Evolutionary conservation across 2,888 invertebrate species (phyloP), one percentile per base, ranked within the genome.

Genomic region (Dendrolimus houi): DNA sequence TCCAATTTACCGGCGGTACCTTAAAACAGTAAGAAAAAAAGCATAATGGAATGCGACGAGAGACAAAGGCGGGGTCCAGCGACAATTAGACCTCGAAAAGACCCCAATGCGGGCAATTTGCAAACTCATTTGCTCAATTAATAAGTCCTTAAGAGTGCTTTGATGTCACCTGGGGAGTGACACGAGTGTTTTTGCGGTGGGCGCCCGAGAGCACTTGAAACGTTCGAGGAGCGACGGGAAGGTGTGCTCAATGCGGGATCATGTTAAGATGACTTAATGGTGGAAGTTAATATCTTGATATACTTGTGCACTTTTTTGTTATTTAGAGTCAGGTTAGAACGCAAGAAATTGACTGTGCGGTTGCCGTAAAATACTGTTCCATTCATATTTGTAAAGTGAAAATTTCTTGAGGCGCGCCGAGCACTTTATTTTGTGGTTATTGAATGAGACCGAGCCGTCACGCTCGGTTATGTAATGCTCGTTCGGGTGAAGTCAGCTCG

Each of bases 61-160:
- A 75, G 79, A 81, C 77, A 79, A 80, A 76, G 72, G 67, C 62
- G 59, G 64, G 63, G 69, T 62, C 62, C 67, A 54, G 57, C 62
- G 64, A 74, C 81, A 77, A 75, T 78, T 74, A 79, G 74, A 72
- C 65, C 65, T 53, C 55, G 47, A 10, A 52, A 59, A 62, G 58
- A 59, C 57, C 61, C 65, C 69, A 74, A 70, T 75, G 68, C 71
- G 62, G 72, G 68, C 75, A 74, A 79, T 77, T 77, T 77, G 79
- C 75, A 67, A 75, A 73, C 73, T 81, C 80, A 80, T 79, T 79
- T 72, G 65, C 58, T 72, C 70, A 70, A 77, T 81, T 79, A 79
- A 79, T 75, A 78, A 72, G 69, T 67, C 54, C 60, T 62, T 59
- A 63, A 60, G 56, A 69, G 58, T 62, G 60, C 65, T 63, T 69